Base-by-base conservation (phyloP, 2,888 invertebrate species). In the Argyresthia albistria region DNA sequence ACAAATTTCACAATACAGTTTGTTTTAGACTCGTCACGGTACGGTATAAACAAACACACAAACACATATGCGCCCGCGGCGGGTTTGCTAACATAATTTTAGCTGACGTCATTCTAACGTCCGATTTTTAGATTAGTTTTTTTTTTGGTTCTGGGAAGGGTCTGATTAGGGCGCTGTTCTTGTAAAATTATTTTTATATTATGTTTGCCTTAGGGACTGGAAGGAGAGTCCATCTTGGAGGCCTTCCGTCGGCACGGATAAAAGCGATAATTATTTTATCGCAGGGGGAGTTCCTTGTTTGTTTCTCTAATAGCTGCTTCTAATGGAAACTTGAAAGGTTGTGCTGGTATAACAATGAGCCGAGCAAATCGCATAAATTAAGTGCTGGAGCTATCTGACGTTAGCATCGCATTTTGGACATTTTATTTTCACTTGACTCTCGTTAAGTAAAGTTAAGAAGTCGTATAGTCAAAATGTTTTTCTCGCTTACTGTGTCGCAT, bases 191-290 rank as follows among this genome's bases (percentile, higher is more conserved):
- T 71, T 74, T 69, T 71, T 69, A 71, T 70, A 69, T 67, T 60
- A 69, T 74, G 73, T 72, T 71, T 70, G 70, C 70, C 67, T 66
- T 64, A 63, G 69, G 69, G 67, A 64, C 60, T 59, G 55, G 55
- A 57, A 58, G 62, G 63, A 60, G 56, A 60, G n/a, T n/a, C 59
- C 57, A 61, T 60, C 60, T 60, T 64, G 65, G 67, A 70, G 68
- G 70, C 67, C 64, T 14, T 48, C n/a, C 50, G n/a, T 70, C 73
- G 75, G 73, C 65, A 59, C 57, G 75, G 80, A 79, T 86, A 76
- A 81, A 86, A 76, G 80, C 76, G 81, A 79, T 84, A 82, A 87
- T 87, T 86, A 83, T 84, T 86, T 82, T 82, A 86, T 82, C 75
- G 78, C 70, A 42, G 64, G 67, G 69, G 73, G 73, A 75, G 80